phyloP scores from a whole-genome alignment of 2,888 invertebrate species.

The Ophioninae sp. region DNA sequence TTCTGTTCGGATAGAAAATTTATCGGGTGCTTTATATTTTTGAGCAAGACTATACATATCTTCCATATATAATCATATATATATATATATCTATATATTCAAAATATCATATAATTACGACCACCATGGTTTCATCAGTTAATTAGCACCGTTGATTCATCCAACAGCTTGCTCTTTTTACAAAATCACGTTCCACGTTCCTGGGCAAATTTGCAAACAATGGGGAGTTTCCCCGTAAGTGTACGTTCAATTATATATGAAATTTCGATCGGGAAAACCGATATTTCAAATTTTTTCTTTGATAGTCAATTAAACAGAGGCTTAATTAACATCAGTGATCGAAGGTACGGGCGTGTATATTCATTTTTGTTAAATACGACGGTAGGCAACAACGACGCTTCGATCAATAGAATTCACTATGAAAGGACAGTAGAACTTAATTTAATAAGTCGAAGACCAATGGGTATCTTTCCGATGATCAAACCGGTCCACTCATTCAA shows the following conservation, averaged over 20 bases:
- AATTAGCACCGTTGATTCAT: slow-evolving; percentile 10
- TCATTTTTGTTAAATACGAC: too few species aligned
- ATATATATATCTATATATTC: too few species aligned
- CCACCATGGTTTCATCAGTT: not conserved
- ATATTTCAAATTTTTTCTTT: not conserved
- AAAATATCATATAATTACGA: not conserved
- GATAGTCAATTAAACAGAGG: not conserved
- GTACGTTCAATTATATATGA: not conserved
- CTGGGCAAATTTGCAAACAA: not conserved
- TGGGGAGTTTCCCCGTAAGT: not conserved
- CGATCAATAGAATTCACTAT: not conserved
- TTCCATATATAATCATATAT: too few species aligned
- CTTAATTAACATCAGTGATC: not conserved
- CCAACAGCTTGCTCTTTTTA: slow-evolving; percentile 5
- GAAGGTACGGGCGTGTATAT: not conserved
- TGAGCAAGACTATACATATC: too few species aligned
- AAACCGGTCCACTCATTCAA: not conserved
- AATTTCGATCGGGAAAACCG: not conserved
- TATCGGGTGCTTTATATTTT: too few species aligned
- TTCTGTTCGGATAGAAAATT: too few species aligned
- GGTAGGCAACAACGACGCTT: not conserved
- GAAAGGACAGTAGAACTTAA: not conserved
- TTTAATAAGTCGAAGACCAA: not conserved
- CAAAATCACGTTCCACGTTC: not conserved
- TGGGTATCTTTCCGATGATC: not conserved